A percentile compares a stretch with the other conserved stretches of the same genome.
These are phyloP conservation scores for Oasisia sp. DNA, from an alignment of 2,888 invertebrate species.

Conservation along the genomic window DNA sequence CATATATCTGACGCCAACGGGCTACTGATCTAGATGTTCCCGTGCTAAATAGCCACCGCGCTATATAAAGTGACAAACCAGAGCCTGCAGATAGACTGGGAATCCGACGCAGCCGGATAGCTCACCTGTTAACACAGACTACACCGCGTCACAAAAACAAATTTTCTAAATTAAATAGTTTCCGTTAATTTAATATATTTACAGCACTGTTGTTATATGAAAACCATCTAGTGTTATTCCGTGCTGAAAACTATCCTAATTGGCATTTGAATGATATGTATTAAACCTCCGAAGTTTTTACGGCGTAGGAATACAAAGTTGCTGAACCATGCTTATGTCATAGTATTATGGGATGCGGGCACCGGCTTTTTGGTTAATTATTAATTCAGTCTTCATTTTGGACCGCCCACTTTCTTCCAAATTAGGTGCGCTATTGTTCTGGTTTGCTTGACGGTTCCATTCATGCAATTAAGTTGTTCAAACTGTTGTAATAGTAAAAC, in stretches of 20 bases:
- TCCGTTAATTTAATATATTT: neutral
- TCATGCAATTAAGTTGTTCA: neutral
- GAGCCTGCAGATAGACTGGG: slow-evolving; percentile 6
- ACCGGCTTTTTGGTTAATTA: slow-evolving; percentile 17
- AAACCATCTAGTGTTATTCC: neutral
- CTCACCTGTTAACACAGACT: neutral
- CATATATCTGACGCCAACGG: slow-evolving; percentile 12
- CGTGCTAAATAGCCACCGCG: slow-evolving; percentile 13
- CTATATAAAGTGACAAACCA: neutral
- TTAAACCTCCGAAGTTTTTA: neutral
- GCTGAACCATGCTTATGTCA: slow-evolving; percentile 13
- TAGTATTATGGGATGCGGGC: slow-evolving; percentile 17
- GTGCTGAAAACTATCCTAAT: neutral
- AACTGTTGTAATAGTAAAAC: slow-evolving; percentile 1
- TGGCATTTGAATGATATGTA: neutral
- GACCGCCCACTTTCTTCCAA: neutral
- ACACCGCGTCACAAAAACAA: neutral
- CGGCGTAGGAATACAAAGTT: neutral
- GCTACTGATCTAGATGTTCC: neutral
- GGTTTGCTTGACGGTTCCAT: neutral
- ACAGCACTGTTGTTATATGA: neutral
- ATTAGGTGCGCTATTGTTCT: neutral
- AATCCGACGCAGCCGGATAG: slow-evolving; percentile 13
- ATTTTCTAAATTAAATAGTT: neutral
- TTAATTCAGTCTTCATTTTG: neutral